A percentile compares a stretch with the other conserved stretches of the same genome.
phyloP scores from a whole-genome alignment of 2,888 invertebrate species.

The Mesochorus sp. region DNA sequence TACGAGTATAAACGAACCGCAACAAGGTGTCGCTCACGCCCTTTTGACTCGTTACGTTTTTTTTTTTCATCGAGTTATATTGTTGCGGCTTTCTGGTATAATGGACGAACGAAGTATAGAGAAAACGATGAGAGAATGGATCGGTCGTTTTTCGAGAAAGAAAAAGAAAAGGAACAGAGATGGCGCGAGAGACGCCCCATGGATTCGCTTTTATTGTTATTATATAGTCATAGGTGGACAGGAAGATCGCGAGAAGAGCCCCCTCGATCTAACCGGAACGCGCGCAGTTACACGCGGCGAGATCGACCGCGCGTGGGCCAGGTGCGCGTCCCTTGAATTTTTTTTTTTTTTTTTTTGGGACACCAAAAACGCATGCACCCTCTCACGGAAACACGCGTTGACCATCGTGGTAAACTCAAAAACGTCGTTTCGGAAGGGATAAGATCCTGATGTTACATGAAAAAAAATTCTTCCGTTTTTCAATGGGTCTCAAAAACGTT shows the following conservation, averaged over 20 bases:
- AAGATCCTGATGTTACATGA: constrained; percentile 37
- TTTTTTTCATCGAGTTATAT: constrained; percentile 29
- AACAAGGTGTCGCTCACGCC: constrained; percentile 61
- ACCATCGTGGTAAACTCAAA: constrained; percentile 43
- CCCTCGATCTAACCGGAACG: constrained; percentile 57
- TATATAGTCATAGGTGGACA: constrained; percentile 50
- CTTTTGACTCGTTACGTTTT: constrained; percentile 52
- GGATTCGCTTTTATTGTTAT: constrained; percentile 48
- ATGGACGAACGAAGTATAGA: constrained; percentile 4
- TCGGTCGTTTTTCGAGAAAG: constrained; percentile 47
- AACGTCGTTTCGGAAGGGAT: constrained; percentile 19
- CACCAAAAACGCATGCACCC: constrained; percentile 43
- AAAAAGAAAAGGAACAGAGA: constrained; percentile 10
- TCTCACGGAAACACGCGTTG: constrained; percentile 47
- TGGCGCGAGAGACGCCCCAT: constrained; percentile 36
- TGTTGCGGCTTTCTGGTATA: constrained; percentile 43
- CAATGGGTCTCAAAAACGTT: neutral
- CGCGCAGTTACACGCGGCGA: constrained; percentile 33
- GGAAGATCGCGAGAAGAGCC: constrained; percentile 46
- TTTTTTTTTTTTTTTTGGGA: constrained; percentile 42
- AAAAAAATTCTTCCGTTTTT: constrained; percentile 48
- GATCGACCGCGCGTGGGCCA: constrained; percentile 47
- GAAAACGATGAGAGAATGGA: constrained; percentile 41
- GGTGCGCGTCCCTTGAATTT: constrained; percentile 45
- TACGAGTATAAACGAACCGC: constrained; percentile 51